Evolutionary conservation across 2,113 vertebrate species (phyloP).

Genomic region (Embiotoca jacksoni): DNA sequence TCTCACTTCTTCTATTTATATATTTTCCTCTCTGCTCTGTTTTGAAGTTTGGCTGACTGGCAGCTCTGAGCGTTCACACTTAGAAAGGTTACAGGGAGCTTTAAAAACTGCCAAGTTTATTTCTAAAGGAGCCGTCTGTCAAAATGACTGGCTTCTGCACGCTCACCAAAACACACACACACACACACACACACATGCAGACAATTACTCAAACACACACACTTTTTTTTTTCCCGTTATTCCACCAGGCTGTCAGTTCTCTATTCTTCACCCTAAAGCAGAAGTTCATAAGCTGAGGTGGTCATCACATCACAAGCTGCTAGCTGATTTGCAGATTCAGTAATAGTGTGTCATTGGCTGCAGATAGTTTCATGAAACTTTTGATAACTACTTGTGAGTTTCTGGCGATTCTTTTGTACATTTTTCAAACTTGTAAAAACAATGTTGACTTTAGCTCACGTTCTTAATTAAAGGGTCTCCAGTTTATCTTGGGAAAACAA

Average conservation of each 20-base stretch:
- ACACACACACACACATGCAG: not conserved
- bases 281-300: not conserved
- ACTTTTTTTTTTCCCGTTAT: not conserved
- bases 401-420: not conserved
- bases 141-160: conserved; percentile 63
- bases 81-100: conserved; percentile 66
- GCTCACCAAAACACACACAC: conserved; percentile 14
- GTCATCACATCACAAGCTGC: conserved; percentile 13
- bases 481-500: conserved; percentile 23
- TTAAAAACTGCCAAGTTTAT: conserved; percentile 60
- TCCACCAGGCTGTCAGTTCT: not conserved
- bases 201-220: conserved; percentile 12
- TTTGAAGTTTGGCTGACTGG: conserved; percentile 58
- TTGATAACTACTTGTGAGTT: not conserved
- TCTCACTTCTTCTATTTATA: conserved; percentile 30
- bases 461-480: conserved; percentile 1
- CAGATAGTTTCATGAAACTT: not conserved
- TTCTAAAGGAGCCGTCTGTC: conserved; percentile 65
- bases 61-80: conserved; percentile 59
- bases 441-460: not conserved
- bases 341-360: not conserved
- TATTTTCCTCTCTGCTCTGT: conserved; percentile 19
- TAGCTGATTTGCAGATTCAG: not conserved
- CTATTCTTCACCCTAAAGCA: conserved; percentile 22
- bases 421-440: not conserved